These are phyloP conservation scores for Dipodomys ordii DNA, from an alignment of 2,113 vertebrate species.

Conservation along the genomic window DNA sequence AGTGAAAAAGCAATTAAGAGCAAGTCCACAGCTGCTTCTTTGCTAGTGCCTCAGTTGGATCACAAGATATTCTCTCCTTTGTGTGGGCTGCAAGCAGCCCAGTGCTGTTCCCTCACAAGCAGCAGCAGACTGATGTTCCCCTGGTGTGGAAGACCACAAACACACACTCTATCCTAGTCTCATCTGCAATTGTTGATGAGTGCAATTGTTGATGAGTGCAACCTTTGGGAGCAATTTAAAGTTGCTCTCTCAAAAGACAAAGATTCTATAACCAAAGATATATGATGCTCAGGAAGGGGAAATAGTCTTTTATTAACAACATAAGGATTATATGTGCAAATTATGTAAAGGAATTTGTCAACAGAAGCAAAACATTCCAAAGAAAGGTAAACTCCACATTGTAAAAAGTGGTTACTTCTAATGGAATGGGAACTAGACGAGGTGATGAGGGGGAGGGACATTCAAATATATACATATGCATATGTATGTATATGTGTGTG, in stretches of 20 bases:
- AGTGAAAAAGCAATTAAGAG: background rate
- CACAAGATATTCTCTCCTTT: background rate
- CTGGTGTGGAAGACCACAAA: no score
- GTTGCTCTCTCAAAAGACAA: background rate
- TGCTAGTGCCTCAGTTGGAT: background rate
- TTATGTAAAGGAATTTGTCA: background rate
- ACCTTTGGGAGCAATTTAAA: background rate
- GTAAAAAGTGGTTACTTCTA: background rate
- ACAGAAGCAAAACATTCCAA: background rate
- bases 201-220: background rate
- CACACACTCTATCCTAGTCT: background rate
- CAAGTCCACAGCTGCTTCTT: background rate
- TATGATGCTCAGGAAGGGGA: background rate
- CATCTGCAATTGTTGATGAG: background rate
- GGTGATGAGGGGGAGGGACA: background rate
- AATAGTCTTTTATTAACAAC: constrained; percentile 12
- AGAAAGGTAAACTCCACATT: background rate
- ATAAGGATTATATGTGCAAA: background rate
- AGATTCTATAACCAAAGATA: background rate
- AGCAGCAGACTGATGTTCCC: no score
- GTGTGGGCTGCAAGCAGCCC: background rate
- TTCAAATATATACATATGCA: background rate
- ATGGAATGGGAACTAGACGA: background rate
- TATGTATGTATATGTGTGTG: no score
- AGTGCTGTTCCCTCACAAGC: background rate